phyloP scores from a whole-genome alignment of 2,113 vertebrate genomes.

The Redunca redunca region DNA sequence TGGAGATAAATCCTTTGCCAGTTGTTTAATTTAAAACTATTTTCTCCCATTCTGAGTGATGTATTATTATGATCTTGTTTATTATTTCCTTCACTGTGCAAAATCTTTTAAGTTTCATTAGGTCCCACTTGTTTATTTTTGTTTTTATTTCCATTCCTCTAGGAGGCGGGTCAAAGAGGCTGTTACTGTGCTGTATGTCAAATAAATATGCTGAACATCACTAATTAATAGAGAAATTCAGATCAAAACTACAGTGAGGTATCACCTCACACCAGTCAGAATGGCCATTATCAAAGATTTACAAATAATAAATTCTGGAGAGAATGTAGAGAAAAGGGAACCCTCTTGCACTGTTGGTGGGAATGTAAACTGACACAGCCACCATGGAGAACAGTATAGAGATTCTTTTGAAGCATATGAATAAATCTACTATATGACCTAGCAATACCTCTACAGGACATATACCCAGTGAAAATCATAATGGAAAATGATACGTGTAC shows the following conservation, averaged over 20 bases:
- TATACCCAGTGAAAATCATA: not conserved
- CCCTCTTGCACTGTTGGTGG: not conserved
- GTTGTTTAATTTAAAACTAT: not conserved
- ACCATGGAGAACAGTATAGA: not conserved
- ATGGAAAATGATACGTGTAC: fast-evolving
- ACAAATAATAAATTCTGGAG: not conserved
- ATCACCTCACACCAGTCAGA: not conserved
- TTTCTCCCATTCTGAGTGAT: not conserved
- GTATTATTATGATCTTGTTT: not conserved
- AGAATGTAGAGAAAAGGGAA: not conserved
- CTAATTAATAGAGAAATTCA: not conserved
- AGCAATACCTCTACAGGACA: not conserved
- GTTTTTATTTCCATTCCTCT: not conserved
- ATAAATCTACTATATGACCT: not conserved
- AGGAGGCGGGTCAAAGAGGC: not conserved
- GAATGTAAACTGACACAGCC: not conserved
- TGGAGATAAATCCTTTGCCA: not conserved
- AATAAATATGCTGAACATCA: not conserved
- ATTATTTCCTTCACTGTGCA: not conserved
- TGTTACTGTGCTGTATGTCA: not conserved
- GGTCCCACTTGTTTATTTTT: not conserved
- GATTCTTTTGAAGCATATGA: not conserved
- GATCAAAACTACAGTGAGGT: not conserved
- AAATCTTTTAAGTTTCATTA: not conserved
- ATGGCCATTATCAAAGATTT: not conserved